Percentiles rank a stretch among this genome's conserved stretches.
These are phyloP conservation scores for Drosophila greeni DNA, from an alignment of 2,888 invertebrate genomes.

Conservation along the genomic window DNA sequence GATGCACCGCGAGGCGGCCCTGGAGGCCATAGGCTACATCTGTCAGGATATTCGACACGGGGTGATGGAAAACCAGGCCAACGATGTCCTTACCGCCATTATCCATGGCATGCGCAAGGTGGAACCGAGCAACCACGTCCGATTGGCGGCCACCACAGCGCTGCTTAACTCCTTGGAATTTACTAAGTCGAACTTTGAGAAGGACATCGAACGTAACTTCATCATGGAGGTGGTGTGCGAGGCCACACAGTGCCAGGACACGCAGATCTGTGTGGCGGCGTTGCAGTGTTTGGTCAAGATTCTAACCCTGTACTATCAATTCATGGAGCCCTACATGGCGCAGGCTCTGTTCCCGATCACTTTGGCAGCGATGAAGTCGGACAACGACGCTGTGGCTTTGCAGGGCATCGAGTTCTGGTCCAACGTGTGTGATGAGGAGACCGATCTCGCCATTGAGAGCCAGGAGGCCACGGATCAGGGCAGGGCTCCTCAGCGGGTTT, in stretches of 20 bases:
- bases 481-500: slow-evolving; percentile 94
- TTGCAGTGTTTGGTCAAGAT: slow-evolving; percentile 99
- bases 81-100: slow-evolving; percentile 98
- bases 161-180: slow-evolving; percentile 98
- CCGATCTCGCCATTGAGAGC: slow-evolving; percentile 95
- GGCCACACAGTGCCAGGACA: slow-evolving; percentile 95
- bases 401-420: slow-evolving; percentile 99
- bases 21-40: slow-evolving; percentile 93
- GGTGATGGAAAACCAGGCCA: slow-evolving; percentile 93
- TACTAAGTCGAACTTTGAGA: slow-evolving; percentile 98
- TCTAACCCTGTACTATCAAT: slow-evolving; percentile 97
- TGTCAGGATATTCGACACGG: slow-evolving; percentile 99
- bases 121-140: slow-evolving; percentile 95
- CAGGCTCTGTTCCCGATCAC: slow-evolving; percentile 98
- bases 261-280: slow-evolving; percentile 96
- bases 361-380: slow-evolving; percentile 98
- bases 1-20: slow-evolving; percentile 95
- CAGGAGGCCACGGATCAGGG: slow-evolving; percentile 95
- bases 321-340: slow-evolving; percentile 99
- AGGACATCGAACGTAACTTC: slow-evolving; percentile 97
- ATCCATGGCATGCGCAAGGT: slow-evolving; percentile 98
- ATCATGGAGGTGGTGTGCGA: slow-evolving; percentile 99
- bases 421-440: slow-evolving; percentile 99
- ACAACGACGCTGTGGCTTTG: slow-evolving; percentile 95
- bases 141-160: slow-evolving; percentile 97